These are phyloP conservation scores for Rhabdornis inornatus DNA, from an alignment of 2,113 vertebrate genomes.

Conservation along the genomic window DNA sequence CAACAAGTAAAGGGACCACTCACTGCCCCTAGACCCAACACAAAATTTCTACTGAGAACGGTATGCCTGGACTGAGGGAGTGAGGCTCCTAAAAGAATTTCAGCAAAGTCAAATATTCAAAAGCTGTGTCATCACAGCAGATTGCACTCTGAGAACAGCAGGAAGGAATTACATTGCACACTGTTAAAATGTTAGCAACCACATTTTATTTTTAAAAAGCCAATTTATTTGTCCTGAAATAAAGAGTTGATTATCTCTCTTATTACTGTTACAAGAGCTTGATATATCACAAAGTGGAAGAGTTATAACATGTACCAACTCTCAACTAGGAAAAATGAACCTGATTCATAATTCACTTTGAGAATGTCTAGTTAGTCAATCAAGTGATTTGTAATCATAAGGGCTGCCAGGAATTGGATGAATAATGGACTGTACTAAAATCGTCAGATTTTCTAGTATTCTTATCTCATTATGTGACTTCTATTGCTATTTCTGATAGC, in stretches of 20 bases:
- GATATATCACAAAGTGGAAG: slow-evolving; percentile 73
- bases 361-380: slow-evolving; percentile 97
- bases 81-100: slow-evolving; percentile 31
- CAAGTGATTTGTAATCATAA: slow-evolving; percentile 98
- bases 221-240: slow-evolving; percentile 74
- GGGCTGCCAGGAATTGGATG: slow-evolving; percentile 92
- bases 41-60: not conserved
- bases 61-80: not conserved
- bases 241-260: slow-evolving; percentile 75
- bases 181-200: slow-evolving; percentile 72
- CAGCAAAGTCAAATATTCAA: slow-evolving; percentile 40
- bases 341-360: slow-evolving; percentile 88
- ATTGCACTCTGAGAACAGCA: slow-evolving; percentile 48
- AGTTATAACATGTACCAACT: slow-evolving; percentile 74
- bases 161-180: slow-evolving; percentile 46
- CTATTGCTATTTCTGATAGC: slow-evolving; percentile 78
- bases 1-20: not conserved
- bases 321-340: slow-evolving; percentile 77
- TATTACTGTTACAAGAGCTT: slow-evolving; percentile 74
- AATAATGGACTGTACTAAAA: slow-evolving; percentile 92
- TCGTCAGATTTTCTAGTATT: slow-evolving; percentile 84
- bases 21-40: not conserved
- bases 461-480: slow-evolving; percentile 81
- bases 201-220: slow-evolving; percentile 72
- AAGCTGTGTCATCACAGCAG: slow-evolving; percentile 48